A percentile compares a stretch with the other conserved stretches of the same genome.
phyloP scores from a whole-genome alignment of 2,888 invertebrate genomes.

The Synergus umbraculus region DNA sequence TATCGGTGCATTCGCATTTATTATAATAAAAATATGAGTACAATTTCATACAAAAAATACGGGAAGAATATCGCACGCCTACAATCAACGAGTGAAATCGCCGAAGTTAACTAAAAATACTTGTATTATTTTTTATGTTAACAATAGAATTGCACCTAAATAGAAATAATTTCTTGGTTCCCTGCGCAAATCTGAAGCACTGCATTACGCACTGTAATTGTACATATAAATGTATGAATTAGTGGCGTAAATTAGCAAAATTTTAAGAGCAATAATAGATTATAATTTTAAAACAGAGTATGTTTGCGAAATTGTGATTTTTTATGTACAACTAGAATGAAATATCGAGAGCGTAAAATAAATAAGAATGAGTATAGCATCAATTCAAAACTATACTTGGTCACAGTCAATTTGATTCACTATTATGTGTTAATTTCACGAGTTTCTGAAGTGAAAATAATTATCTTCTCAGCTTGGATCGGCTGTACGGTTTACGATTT shows the following conservation, averaged over 20 bases:
- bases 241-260: conserved; percentile 46
- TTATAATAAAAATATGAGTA: conserved; percentile 30
- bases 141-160: conserved; percentile 44
- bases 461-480: conserved; percentile 75
- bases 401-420: background rate
- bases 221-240: conserved; percentile 59
- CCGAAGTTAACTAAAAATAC: conserved; percentile 38
- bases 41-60: conserved; percentile 28
- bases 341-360: background rate
- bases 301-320: background rate
- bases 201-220: background rate
- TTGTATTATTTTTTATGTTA: conserved; percentile 46
- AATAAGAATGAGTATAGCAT: conserved; percentile 8
- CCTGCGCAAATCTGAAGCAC: background rate
- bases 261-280: background rate
- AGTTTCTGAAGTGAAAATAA: conserved; percentile 15
- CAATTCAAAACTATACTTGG: background rate
- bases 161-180: conserved; percentile 54
- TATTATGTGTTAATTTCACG: background rate
- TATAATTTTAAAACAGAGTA: conserved; percentile 26
- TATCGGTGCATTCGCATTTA: conserved; percentile 19
- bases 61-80: background rate
- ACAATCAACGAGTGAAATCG: conserved; percentile 2
- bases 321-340: conserved; percentile 21
- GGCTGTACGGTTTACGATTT: conserved; percentile 72